phyloP scores from a whole-genome alignment of 2,888 invertebrate genomes.

The Arctia plantaginis region DNA sequence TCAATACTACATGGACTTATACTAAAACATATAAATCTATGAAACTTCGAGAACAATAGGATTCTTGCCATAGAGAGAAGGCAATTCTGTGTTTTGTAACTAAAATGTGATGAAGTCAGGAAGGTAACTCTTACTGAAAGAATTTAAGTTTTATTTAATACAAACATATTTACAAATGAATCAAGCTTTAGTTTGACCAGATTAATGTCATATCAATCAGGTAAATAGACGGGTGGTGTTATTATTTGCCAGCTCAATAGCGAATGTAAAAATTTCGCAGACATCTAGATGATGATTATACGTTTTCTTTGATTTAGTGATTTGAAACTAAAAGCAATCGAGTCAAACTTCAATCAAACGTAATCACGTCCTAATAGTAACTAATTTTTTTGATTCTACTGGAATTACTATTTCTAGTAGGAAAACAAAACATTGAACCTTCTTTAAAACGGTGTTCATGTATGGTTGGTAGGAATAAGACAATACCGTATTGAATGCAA shows the following conservation, averaged over 20 bases:
- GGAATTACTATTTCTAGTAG: not conserved
- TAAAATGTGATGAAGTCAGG: not conserved
- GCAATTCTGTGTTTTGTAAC: not conserved
- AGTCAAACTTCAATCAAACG: no score
- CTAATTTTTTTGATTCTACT: no score
- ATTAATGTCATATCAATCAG: not conserved
- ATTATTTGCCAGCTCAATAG: not conserved
- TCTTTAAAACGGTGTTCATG: not conserved
- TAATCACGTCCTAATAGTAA: no score
- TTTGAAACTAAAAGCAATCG: not conserved
- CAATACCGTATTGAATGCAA: not conserved
- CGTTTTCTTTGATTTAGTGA: not conserved
- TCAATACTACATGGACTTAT: no score
- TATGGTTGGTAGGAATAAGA: not conserved
- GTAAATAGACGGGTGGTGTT: not conserved
- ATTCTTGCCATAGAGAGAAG: not conserved
- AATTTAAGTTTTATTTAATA: not conserved
- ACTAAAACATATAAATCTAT: no score
- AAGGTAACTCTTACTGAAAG: not conserved
- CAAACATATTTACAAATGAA: no score
- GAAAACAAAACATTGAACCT: not conserved
- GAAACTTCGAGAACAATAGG: not conserved
- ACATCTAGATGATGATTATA: not conserved
- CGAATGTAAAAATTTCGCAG: not conserved
- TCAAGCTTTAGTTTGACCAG: not conserved